Evolutionary conservation across 2,888 invertebrate species (phyloP).

Genomic region (Caenorhabditis macrosperma): DNA sequence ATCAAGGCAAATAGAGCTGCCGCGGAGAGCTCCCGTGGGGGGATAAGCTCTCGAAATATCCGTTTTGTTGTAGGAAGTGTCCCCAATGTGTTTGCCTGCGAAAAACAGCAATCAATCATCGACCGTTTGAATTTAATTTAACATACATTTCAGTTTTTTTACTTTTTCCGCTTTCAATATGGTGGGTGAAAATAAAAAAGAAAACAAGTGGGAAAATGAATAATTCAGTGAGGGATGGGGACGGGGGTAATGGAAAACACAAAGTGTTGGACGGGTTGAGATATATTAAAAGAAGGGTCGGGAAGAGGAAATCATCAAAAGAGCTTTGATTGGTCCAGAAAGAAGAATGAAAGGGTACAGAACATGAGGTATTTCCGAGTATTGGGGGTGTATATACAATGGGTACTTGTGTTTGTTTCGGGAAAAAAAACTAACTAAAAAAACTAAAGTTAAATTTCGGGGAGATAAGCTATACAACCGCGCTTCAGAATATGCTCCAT

Average conservation of each 20-base stretch:
- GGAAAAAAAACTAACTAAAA: not conserved
- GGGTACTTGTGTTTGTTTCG: conserved; percentile 37
- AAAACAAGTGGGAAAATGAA: not conserved
- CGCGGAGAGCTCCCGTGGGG: conserved; percentile 4
- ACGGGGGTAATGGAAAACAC: not conserved
- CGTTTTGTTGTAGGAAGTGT: conserved; percentile 25
- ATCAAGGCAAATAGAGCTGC: conserved; percentile 6
- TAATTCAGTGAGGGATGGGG: not conserved
- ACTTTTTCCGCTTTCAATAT: no score
- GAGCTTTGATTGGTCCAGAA: not conserved
- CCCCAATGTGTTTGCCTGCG: conserved; percentile 13
- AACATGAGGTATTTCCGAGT: conserved; percentile 39
- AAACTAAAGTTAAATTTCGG: not conserved
- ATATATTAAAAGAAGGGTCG: conserved; percentile 6
- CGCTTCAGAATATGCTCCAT: not conserved
- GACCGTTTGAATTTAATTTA: conserved; percentile 7
- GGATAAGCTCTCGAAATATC: conserved; percentile 50
- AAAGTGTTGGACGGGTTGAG: not conserved
- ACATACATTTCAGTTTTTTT: conserved; percentile 33
- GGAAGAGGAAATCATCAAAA: not conserved
- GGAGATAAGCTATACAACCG: not conserved
- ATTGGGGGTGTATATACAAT: conserved; percentile 27
- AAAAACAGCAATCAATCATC: conserved; percentile 16
- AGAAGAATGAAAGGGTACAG: not conserved
- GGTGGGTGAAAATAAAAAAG: no score